Base-by-base conservation (phyloP, 2,113 vertebrate species). In the Hiodon tergisus region DNA sequence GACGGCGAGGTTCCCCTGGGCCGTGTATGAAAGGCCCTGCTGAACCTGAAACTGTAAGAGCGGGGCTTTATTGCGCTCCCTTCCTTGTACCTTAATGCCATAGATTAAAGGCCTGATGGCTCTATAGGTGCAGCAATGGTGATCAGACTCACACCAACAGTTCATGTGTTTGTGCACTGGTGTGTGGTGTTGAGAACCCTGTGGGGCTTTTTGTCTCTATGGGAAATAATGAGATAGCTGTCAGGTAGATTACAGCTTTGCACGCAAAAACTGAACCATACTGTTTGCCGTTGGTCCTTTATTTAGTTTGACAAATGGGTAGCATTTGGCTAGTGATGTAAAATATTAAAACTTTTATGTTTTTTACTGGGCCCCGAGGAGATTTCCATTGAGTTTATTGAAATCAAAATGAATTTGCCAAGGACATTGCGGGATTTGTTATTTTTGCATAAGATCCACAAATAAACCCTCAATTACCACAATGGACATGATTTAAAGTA, bases 291-390 rank as follows among this genome's bases (percentile, higher is more conserved):
- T 46, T 47, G 55, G 46, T 58, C 11, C 48, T 9, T 47, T 72
- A 65, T 47, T 63, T 67, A 16, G 16, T 74, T 66, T 65, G 46
- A 31, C 57, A 60, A 71, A 59, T 71, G 14, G 60, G 53, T 11
- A n/a, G 2, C 3, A 47, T 5, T 47, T 31, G 31, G 31, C 31
- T 31, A 31, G 31, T n/a, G 46, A 67, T 6, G 47, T 58, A 52
- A 59, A 71, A 46, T 59, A 47, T 47, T 59, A 13, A 11, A 59
- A 13, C 17, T 14, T 71, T 47, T 5, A 50, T 71, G 70, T 54
- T 13, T 71, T 71, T 59, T 7, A 48, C 46, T 10, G 53, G 17
- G 31, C 13, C 53, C 60, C 60, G 4, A 51, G 9, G 52, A 59
- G 10, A 60, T n/a, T 10, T 71, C 17, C n/a, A 13, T 14, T 59